These are phyloP conservation scores for Drosophila pseudotalamancana DNA, from an alignment of 2,888 invertebrate genomes.

Conservation along the genomic window DNA sequence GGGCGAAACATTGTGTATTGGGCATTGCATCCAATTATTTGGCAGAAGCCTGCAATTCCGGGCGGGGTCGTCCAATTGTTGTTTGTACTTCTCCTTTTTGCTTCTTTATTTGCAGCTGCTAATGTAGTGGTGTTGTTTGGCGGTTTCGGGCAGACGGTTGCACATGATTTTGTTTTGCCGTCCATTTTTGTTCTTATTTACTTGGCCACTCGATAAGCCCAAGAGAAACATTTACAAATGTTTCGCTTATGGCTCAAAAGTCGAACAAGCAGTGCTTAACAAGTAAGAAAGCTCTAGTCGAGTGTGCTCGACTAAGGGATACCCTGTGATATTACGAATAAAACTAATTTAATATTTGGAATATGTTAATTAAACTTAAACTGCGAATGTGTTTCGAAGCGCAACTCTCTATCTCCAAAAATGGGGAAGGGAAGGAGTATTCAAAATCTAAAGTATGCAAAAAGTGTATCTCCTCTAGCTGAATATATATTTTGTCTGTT, in stretches of 20 bases:
- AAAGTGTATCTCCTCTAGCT: too few relatives aligned
- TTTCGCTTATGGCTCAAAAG: slow-evolving; percentile 71
- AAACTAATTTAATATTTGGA: too few relatives aligned
- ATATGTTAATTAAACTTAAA: too few relatives aligned
- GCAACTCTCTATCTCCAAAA: too few relatives aligned
- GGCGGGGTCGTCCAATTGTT: background rate
- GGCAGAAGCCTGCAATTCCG: slow-evolving; percentile 25
- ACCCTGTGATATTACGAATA: too few relatives aligned
- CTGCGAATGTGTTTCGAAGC: too few relatives aligned
- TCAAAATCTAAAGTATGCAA: too few relatives aligned
- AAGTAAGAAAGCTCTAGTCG: too few relatives aligned
- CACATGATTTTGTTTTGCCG: slow-evolving; percentile 20
- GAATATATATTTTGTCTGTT: too few relatives aligned
- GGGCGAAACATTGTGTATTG: slow-evolving; percentile 21
- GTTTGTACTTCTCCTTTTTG: background rate
- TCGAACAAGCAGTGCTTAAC: slow-evolving; percentile 51
- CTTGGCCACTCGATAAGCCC: slow-evolving; percentile 6
- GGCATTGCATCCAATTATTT: slow-evolving; percentile 67
- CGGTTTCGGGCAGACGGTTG: slow-evolving; percentile 47
- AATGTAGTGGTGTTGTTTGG: slow-evolving; percentile 75
- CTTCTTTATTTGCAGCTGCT: slow-evolving; percentile 42
- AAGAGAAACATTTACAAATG: slow-evolving; percentile 68
- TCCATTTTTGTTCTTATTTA: background rate
- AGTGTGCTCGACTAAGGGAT: too few relatives aligned
- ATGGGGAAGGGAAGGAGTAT: too few relatives aligned